These are phyloP conservation scores for Teinopalpus imperialis DNA, from an alignment of 2,888 invertebrate genomes.

Conservation along the genomic window DNA sequence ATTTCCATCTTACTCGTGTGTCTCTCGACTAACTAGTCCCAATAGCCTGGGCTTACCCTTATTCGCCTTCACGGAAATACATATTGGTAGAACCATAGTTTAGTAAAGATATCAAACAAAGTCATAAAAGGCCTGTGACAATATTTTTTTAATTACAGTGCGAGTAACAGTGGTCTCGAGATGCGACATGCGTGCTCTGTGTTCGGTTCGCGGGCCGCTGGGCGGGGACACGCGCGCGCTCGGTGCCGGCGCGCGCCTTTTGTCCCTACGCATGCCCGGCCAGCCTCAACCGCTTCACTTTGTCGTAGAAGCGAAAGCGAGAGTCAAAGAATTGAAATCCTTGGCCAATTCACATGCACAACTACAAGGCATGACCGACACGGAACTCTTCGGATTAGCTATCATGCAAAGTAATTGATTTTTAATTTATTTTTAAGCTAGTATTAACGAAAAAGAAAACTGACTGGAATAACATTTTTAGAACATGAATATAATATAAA, in stretches of 20 bases:
- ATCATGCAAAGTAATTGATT: conserved; percentile 87
- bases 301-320: conserved; percentile 89
- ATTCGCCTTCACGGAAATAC: too few relatives aligned
- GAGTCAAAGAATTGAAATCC: conserved; percentile 91
- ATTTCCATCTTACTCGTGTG: too few relatives aligned
- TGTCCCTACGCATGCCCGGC: conserved; percentile 84
- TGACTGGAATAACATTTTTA: too few relatives aligned
- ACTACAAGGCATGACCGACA: conserved; percentile 91
- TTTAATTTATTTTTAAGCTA: conserved; percentile 1
- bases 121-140: too few relatives aligned
- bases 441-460: too few relatives aligned
- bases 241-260: conserved; percentile 84
- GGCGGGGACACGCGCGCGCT: conserved; percentile 87
- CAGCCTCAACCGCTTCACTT: conserved; percentile 74
- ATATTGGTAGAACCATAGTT: too few relatives aligned
- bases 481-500: too few relatives aligned
- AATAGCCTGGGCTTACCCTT: too few relatives aligned
- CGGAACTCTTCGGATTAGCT: conserved; percentile 93
- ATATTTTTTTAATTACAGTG: conserved; percentile 57
- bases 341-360: conserved; percentile 91
- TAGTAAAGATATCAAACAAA: too few relatives aligned
- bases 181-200: conserved; percentile 88
- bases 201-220: conserved; percentile 92
- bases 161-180: conserved; percentile 76
- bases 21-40: too few relatives aligned